phyloP scores from a whole-genome alignment of 2,888 invertebrate species.

The Protula sp. region DNA sequence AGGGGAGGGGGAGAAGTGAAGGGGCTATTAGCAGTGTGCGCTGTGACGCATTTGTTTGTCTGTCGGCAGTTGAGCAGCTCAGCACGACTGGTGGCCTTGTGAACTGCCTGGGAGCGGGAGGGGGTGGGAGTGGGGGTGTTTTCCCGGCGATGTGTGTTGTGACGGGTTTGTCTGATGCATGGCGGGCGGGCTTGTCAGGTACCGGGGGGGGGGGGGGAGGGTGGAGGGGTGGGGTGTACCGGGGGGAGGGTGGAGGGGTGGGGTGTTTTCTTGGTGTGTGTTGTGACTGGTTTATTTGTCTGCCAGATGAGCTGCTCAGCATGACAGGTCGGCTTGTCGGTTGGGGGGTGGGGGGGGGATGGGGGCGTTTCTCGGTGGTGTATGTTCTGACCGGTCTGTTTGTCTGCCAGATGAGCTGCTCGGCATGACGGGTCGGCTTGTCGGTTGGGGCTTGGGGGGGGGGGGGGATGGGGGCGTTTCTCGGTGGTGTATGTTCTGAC shows the following conservation, averaged over 20 bases:
- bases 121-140: constrained; percentile 34
- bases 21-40: too few species aligned
- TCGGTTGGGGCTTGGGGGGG: constrained; percentile 37
- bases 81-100: constrained; percentile 39
- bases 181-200: constrained; percentile 46
- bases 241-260: too few species aligned
- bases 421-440: constrained; percentile 36
- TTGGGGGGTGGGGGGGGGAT: constrained; percentile 37
- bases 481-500: too few species aligned
- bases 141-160: too few species aligned
- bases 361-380: too few species aligned
- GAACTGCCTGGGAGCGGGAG: constrained; percentile 38
- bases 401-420: constrained; percentile 50
- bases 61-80: constrained; percentile 50
- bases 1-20: constrained; percentile 36
- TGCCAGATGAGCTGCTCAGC: constrained; percentile 48
- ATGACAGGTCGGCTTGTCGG: constrained; percentile 39
- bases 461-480: too few species aligned
- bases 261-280: too few species aligned
- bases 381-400: too few species aligned
- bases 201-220: constrained; percentile 37
- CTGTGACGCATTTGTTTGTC: too few species aligned
- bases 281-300: too few species aligned
- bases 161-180: too few species aligned
- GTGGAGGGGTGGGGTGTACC: constrained; percentile 40